phyloP scores from a whole-genome alignment of 2,797 vertebrate genomes.

The Muraenolepis orangiensis region DNA sequence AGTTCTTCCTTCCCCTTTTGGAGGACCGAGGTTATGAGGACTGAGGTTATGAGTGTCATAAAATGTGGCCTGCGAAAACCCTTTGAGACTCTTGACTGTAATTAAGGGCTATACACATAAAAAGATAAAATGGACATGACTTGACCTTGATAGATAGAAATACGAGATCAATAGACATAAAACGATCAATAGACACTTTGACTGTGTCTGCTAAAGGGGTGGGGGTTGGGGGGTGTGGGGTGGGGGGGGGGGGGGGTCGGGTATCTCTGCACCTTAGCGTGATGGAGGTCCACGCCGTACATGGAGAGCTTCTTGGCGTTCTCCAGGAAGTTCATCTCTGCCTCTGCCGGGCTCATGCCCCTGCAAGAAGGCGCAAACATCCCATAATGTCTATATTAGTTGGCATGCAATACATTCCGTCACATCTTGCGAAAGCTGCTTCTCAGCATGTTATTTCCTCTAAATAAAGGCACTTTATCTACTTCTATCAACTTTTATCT shows the following conservation, averaged over 20 bases:
- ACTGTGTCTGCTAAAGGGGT: background rate
- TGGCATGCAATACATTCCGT: background rate
- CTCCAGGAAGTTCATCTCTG: constrained; percentile 97
- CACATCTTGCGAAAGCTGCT: background rate
- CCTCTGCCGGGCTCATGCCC: constrained; percentile 96
- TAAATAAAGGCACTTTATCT: no score
- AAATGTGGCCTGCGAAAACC: background rate
- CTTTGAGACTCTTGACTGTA: background rate
- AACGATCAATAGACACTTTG: background rate
- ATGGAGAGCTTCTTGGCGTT: constrained; percentile 99
- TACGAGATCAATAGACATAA: no score
- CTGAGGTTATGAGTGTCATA: background rate
- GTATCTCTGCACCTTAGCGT: constrained; percentile 83
- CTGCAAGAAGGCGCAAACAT: constrained; percentile 63
- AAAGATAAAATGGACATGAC: background rate
- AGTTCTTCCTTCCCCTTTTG: background rate
- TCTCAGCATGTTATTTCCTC: background rate
- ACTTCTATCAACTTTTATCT: background rate
- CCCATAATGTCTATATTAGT: constrained; percentile 10
- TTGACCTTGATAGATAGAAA: background rate
- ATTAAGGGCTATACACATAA: background rate
- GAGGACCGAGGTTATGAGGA: background rate
- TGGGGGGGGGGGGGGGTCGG: no score
- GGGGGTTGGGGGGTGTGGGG: no score
- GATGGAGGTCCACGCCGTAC: constrained; percentile 97